phyloP scores from a whole-genome alignment of 2,113 vertebrate species.

The Phainopepla nitens region DNA sequence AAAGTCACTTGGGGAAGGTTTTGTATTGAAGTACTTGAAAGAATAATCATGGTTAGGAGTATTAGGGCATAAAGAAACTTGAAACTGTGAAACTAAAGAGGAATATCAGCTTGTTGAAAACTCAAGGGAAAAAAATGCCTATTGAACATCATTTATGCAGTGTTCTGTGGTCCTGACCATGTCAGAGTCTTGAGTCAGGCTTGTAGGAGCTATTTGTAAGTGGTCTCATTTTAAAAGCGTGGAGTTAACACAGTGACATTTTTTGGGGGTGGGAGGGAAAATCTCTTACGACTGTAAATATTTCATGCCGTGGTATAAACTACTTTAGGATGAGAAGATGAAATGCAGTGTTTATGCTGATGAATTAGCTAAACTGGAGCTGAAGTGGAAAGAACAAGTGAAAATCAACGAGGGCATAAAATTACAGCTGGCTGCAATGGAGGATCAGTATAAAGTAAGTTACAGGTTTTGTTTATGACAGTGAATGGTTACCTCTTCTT shows the following conservation, averaged over 20 bases:
- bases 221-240: neutral
- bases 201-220: neutral
- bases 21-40: neutral
- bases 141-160: neutral
- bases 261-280: neutral
- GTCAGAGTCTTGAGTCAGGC: neutral
- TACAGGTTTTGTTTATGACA: neutral
- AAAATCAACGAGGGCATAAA: slow-evolving; percentile 86
- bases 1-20: neutral
- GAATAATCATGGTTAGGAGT: neutral
- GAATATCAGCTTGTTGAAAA: neutral
- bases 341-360: slow-evolving; percentile 88
- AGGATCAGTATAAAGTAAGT: slow-evolving; percentile 90
- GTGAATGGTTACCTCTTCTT: neutral
- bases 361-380: slow-evolving; percentile 89
- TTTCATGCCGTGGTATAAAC: neutral
- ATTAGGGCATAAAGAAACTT: neutral
- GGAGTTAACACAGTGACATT: neutral
- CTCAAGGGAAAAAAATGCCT: neutral
- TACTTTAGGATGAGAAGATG: slow-evolving; percentile 87
- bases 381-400: slow-evolving; percentile 93
- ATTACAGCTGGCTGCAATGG: slow-evolving; percentile 83
- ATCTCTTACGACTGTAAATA: neutral
- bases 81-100: neutral
- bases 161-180: neutral